phyloP scores from a whole-genome alignment of 2,888 invertebrate species.

The Cyclophora albipunctata region DNA sequence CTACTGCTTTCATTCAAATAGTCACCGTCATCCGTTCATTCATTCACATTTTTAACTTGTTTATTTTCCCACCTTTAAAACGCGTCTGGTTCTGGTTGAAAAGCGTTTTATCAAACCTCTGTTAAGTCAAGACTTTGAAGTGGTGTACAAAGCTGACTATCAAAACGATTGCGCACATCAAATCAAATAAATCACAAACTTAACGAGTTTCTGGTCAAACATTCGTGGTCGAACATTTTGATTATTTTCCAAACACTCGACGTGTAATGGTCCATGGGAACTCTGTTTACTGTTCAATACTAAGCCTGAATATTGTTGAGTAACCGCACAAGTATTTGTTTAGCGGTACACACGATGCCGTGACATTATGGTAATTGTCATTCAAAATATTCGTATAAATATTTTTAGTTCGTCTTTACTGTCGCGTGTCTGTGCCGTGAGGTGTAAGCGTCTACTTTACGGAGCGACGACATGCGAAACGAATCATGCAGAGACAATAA shows the following conservation, averaged over 20 bases:
- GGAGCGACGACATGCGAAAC: conserved; percentile 51
- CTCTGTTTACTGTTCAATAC: conserved; percentile 55
- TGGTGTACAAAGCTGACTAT: conserved; percentile 43
- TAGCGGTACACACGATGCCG: conserved; percentile 45
- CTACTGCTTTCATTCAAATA: too few species aligned
- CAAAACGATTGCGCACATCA: conserved; percentile 53
- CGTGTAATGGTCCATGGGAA: conserved; percentile 62
- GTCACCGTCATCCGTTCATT: too few species aligned
- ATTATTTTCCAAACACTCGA: conserved; percentile 67
- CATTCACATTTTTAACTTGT: background rate
- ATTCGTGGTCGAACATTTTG: conserved; percentile 55
- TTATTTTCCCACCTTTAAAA: background rate
- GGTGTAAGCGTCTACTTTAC: conserved; percentile 37
- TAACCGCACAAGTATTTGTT: conserved; percentile 49
- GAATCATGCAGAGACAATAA: conserved; percentile 30
- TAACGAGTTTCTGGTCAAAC: conserved; percentile 62
- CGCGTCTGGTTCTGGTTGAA: too few species aligned
- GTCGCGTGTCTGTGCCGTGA: conserved; percentile 33
- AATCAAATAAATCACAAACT: conserved; percentile 62
- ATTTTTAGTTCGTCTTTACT: conserved; percentile 44
- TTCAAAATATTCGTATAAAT: conserved; percentile 58
- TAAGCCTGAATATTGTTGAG: conserved; percentile 51
- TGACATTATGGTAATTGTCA: conserved; percentile 42
- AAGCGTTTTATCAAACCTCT: too few species aligned
- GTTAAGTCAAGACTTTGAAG: conserved; percentile 32